Conservation (phyloP, 2,888 invertebrate species). For the Embidobia sp. region DNA sequence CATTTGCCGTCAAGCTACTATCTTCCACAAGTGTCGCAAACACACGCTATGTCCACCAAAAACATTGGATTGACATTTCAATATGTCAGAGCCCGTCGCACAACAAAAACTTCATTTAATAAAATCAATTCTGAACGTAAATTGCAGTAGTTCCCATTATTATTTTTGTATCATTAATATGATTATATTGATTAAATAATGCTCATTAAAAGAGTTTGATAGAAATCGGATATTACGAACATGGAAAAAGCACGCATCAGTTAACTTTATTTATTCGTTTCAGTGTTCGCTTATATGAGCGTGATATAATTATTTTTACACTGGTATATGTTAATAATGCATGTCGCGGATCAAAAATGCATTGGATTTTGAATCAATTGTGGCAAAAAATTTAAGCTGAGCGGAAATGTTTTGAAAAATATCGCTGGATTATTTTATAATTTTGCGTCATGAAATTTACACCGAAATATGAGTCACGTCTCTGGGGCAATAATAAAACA, state of each 20-base stretch:
- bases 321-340: not conserved
- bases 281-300: no score
- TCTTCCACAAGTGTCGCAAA: constrained; percentile 56
- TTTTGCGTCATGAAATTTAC: constrained; percentile 36
- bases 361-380: no score
- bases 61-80: constrained; percentile 63
- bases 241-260: no score
- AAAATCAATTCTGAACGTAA: constrained; percentile 57
- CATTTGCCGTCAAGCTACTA: constrained; percentile 52
- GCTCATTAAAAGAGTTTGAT: no score
- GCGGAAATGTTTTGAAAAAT: constrained; percentile 21
- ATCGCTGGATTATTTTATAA: constrained; percentile 34
- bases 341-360: no score
- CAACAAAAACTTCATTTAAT: constrained; percentile 59
- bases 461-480: constrained; percentile 36
- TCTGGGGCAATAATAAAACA: constrained; percentile 41
- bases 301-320: no score
- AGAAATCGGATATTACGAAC: no score
- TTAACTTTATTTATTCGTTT: no score
- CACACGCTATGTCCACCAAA: constrained; percentile 48
- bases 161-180: constrained; percentile 51
- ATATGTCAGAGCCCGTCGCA: constrained; percentile 64
- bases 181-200: constrained; percentile 33
- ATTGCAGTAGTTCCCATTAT: constrained; percentile 46
- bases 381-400: not conserved